Base-by-base conservation (phyloP, 1,140 invertebrate genomes). In the Drosophila sulfurigaster region DNA sequence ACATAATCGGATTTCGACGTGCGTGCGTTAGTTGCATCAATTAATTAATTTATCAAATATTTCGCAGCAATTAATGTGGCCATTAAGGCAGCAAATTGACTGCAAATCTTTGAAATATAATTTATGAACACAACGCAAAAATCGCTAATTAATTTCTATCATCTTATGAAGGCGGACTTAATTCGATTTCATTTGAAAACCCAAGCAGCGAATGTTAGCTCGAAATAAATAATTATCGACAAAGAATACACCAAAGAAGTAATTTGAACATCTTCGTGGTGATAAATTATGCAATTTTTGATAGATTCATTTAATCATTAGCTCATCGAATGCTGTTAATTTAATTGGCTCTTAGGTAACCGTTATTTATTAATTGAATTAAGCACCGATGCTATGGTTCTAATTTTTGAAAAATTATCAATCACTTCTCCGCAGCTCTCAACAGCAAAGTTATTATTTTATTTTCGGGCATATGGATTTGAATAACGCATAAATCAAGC, bases 61-160 rank as follows among this genome's bases (percentile, higher is more conserved):
- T 45, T 25, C 15, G 6, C 20, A 16, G 62, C 49, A 64, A 49
- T 49, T 49, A 49, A 49, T 49, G 16, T 49, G 48, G 4, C 20
- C 20, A 73, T 48, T 67, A 66, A 60, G 63, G 10, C 63, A 52
- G 58, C 63, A 73, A 73, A 73, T 65, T 71, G 68, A 49, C 60
- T 57, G 51, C 38, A 71, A 65, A 35, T 56, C 11, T 65, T 56
- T 56, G 16, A 71, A 65, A 64, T 56, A 56, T 71, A 38, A 71
- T 56, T 35, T 51, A 66, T 57, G 20, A 43, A 30, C 41, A 16
- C 43, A 11, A 1, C 1, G 58, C 13, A 58, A 58, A 20, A 59
- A 11, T 58, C 13, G 54, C 35, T 59, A 73, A 73, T 73, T 73
- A 67, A 59, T 66, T 71, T 49, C 48, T n/a, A 49, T 35, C 43